phyloP scores from a whole-genome alignment of 2,888 invertebrate species.

The Tachina grossa region DNA sequence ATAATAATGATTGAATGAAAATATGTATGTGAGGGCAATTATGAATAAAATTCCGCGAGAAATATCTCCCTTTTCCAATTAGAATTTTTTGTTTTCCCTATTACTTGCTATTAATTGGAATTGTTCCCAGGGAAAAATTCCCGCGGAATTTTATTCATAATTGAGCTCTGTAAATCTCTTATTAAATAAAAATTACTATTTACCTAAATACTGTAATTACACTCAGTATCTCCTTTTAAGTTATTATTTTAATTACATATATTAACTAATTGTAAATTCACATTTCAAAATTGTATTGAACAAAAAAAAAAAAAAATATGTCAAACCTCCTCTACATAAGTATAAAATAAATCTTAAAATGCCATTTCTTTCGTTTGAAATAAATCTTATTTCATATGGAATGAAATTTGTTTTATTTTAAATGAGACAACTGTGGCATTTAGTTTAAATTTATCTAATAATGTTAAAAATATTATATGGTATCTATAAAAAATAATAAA shows the following conservation, averaged over 20 bases:
- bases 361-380: constrained; percentile 71
- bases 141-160: no score
- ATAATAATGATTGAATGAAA: not conserved
- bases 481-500: constrained; percentile 3
- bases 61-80: no score
- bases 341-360: constrained; percentile 37
- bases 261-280: constrained; percentile 13
- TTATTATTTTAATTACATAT: constrained; percentile 32
- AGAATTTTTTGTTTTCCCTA: no score
- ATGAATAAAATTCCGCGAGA: no score
- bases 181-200: not conserved
- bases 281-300: constrained; percentile 14
- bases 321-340: not conserved
- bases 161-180: constrained; percentile 54
- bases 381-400: not conserved
- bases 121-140: no score
- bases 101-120: no score
- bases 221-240: constrained; percentile 81
- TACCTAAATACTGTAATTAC: constrained; percentile 78
- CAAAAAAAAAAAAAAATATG: constrained; percentile 55
- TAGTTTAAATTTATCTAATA: constrained; percentile 12
- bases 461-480: not conserved
- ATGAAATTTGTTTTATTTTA: constrained; percentile 45
- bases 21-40: no score
- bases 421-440: constrained; percentile 70